Evolutionary conservation across 1,140 invertebrate species (phyloP), one percentile per base, ranked within the genome.

Genomic region (Aethina tumida): DNA sequence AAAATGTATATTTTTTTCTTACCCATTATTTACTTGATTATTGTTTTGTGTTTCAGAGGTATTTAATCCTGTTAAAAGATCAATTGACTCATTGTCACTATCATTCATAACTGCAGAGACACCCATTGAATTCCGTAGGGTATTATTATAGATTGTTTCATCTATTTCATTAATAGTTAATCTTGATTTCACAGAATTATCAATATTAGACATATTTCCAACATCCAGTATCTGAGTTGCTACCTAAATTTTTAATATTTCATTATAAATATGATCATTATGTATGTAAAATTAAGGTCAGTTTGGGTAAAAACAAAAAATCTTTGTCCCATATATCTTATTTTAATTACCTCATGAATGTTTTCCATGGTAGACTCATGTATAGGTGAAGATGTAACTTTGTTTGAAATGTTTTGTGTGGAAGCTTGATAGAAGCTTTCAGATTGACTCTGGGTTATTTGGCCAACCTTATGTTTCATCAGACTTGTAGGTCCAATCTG

Each of bases 401-500:
- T 26, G 9, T 9, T 42, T 38, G 13, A 28, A 24, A 46, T 39
- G 22, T 42, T 30, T 43, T 54, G 47, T 13, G 49, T 49, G 16
- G 33, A 29, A 19, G 26, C 10, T 9, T 17, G 32, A 40, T 51
- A 51, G 39, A 51, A 48, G 32, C 17, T 42, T 20, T 51, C 39
- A 13, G 41, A 45, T 12, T 41, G 21, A 12, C 36, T 22, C 33
- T 48, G 42, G 4, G 45, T 39, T 19, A 43, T 35, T 2, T 40
- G n/a, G n/a, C n/a, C 41, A 27, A 25, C 9, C n/a, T 35, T 34
- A 31, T 21, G 12, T 33, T 29, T 13, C 10, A 3, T 17, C 14
- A 39, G 14, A n/a, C 21, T 33, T 5, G 26, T 39, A 14, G 27
- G 9, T n/a, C 30, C 15, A 4, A 5, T 10, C 7, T 30, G 19